Base-by-base conservation (phyloP, 2,797 vertebrate genomes). In the Gila robusta region DNA sequence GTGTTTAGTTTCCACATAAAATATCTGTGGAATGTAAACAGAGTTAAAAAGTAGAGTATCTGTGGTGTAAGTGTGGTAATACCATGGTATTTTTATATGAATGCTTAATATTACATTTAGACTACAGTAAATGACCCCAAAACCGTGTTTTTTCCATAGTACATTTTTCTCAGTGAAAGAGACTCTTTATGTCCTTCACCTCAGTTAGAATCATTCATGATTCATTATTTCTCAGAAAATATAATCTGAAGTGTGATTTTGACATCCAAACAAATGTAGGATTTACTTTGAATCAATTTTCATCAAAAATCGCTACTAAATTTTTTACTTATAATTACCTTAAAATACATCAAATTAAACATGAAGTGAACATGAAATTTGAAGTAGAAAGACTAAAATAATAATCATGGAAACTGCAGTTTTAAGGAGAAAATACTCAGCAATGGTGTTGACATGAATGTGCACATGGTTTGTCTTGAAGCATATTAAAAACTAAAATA, bases 11-110 rank as follows among this genome's bases (percentile, higher is more conserved):
- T 56, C 49, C 28, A 14, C 35, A 2, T 35, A 37, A 56, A 37
- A 23, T 28, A 35, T 76, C 17, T 54, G 73, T 76, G 49, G 19
- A 56, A 77, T 56, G 32, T 56, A 56, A 77, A 56, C 49, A 77
- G 4, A 37, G 73, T 77, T 54, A 56, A 54, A 28, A 54, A 77
- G 72, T 32, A 52, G 26, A 74, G 47, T 52, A 16, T 74, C 71
- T 17, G 41, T 28, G 71, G 71, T 28, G n/a, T 4, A 26, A 17
- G n/a, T 14, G 35, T 23, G 35, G 19, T 70, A 39, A 39, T 23
- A 23, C 35, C 35, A 23, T 39, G 67, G 35, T 70, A 21, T 70
- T 69, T 69, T 70, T 5, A 11, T 21, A 70, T 5, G 5, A 28
- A 32, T 66, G 28, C 0, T 17, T 28, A 37, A 69, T 37, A 28